Evolutionary conservation across 1,140 invertebrate genomes (phyloP).

Genomic region (Brachionus rotundiformis): DNA sequence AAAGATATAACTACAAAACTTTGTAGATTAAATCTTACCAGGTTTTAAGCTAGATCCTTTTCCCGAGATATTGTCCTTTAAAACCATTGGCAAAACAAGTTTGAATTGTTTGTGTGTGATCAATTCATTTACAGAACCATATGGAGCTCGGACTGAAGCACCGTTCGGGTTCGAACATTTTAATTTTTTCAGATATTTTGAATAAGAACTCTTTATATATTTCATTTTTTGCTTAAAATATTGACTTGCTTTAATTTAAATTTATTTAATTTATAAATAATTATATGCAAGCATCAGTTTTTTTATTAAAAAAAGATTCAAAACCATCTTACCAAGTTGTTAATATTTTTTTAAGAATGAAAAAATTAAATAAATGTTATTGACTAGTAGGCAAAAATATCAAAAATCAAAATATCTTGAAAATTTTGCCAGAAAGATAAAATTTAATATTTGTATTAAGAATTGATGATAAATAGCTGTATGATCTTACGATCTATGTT

Average conservation of each 20-base stretch:
- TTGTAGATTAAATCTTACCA: neutral
- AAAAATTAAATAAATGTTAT: too few species aligned
- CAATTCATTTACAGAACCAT: neutral
- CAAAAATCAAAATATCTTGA: too few species aligned
- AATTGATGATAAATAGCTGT: too few species aligned
- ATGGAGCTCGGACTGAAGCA: neutral
- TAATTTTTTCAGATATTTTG: slow-evolving; percentile 33
- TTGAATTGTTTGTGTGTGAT: slow-evolving; percentile 46
- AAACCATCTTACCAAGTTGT: neutral
- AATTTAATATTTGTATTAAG: too few species aligned
- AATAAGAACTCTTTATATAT: slow-evolving; percentile 44
- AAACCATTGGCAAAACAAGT: slow-evolving; percentile 37
- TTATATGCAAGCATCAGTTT: neutral
- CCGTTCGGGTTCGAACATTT: slow-evolving; percentile 30
- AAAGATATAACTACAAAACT: neutral
- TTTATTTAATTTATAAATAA: neutral
- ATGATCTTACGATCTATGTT: too few species aligned
- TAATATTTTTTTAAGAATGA: neutral
- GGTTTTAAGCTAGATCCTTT: slow-evolving; percentile 40
- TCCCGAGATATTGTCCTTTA: slow-evolving; percentile 44
- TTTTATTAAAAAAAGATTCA: neutral
- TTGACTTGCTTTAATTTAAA: neutral
- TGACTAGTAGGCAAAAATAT: too few species aligned
- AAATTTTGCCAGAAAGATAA: too few species aligned
- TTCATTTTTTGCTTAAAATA: slow-evolving; percentile 20